Conservation (phyloP, 2,888 invertebrate genomes). For the Muscina levida region DNA sequence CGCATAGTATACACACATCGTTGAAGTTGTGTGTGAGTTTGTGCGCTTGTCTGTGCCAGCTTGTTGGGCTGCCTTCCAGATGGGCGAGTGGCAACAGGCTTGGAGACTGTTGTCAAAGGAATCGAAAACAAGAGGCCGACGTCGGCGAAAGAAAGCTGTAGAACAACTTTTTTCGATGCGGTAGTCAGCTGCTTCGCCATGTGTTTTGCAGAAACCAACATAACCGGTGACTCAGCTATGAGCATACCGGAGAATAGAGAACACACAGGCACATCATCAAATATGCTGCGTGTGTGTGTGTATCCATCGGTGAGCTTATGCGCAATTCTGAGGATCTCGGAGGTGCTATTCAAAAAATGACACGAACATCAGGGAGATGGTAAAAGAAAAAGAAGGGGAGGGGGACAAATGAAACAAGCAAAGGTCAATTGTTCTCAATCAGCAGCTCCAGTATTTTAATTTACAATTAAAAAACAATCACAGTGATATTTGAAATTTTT, state of each 20-base stretch:
- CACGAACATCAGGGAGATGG: too few relatives aligned
- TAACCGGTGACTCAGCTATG: slow-evolving; percentile 21
- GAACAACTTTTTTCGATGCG: slow-evolving; percentile 57
- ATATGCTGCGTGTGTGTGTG: slow-evolving; percentile 8
- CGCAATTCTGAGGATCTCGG: slow-evolving; percentile 55
- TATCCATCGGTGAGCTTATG: slow-evolving; percentile 5
- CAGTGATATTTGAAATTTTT: slow-evolving; percentile 79
- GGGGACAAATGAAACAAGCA: slow-evolving; percentile 65
- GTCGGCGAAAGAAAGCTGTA: slow-evolving; percentile 65
- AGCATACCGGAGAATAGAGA: slow-evolving; percentile 25
- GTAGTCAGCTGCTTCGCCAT: slow-evolving; percentile 71
- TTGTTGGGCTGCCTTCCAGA: slow-evolving; percentile 12
- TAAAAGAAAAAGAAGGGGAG: too few relatives aligned
- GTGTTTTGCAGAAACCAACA: slow-evolving; percentile 65
- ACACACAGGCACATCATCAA: background rate
- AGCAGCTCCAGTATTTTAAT: slow-evolving; percentile 80
- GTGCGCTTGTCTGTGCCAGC: background rate
- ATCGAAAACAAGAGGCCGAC: slow-evolving; percentile 1
- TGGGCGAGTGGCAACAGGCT: slow-evolving; percentile 13
- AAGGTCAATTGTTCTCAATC: slow-evolving; percentile 76
- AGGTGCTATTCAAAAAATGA: too few relatives aligned
- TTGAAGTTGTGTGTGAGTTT: background rate
- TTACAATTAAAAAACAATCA: slow-evolving; percentile 80
- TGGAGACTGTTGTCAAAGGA: background rate
- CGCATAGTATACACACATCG: background rate